Evolutionary conservation across 2,113 vertebrate genomes (phyloP), one percentile per base, ranked within the genome.

Genomic region (Phyllostomus hastatus): DNA sequence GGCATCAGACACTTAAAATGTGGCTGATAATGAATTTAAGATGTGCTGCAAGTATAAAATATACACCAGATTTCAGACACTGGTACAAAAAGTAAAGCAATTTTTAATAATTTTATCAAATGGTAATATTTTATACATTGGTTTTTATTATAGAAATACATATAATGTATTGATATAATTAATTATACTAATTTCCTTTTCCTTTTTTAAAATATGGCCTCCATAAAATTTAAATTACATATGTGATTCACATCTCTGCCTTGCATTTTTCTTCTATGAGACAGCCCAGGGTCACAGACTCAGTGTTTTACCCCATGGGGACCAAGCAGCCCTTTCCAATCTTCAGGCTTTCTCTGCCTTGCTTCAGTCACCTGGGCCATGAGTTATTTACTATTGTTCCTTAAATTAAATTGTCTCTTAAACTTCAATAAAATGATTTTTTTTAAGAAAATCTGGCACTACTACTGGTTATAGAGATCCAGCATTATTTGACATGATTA

Each of bases 401-500:
- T 90, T 69, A 78, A 67, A 48, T 81, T 48, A 81, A 64, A 41
- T 88, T 8, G 31, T 31, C 86, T 92, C 48, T 80, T 66, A 82
- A 90, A 38, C 35, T 24, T 57, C 61, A 85, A 33, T 61, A 83
- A 41, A 90, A 46, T 52, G 26, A 16, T n/a, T 41, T n/a, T 83
- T 79, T 89, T 94, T 38, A 79, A 95, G 75, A 92, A 93, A 84
- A 64, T 17, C 4, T 0, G 35, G 9, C 31, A 6, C 50, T 38
- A 90, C 22, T 35, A 20, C 41, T 73, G 6, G 24, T 72, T 86
- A 66, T 57, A 96, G 76, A 90, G 84, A 26, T 67, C 16, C 14
- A 94, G 64, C 22, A 86, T 79, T 91, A 83, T 96, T 64, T 72
- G 69, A 52, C 38, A 46, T 73, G 61, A 83, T 69, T 69, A 94